Evolutionary conservation across 2,113 vertebrate species (phyloP).

Genomic region (Solea solea): DNA sequence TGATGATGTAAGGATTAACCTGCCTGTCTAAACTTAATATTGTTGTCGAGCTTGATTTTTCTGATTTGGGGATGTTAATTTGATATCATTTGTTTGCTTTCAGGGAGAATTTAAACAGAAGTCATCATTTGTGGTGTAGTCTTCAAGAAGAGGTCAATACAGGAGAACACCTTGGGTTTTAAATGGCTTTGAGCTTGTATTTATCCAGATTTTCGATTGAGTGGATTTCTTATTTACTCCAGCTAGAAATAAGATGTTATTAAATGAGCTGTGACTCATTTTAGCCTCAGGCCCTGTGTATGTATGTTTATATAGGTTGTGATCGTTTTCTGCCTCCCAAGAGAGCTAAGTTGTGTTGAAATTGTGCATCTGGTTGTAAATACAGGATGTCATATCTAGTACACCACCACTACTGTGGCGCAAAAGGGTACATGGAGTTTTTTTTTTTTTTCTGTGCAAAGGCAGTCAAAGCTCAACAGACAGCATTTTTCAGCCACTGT

Average conservation of each 20-base stretch:
- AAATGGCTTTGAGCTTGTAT: neutral
- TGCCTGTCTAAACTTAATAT: neutral
- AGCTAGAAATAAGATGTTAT: neutral
- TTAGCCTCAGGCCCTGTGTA: neutral
- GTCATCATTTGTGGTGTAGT: conserved; percentile 84
- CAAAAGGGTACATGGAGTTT: too few relatives aligned
- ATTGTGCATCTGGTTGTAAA: conserved; percentile 2
- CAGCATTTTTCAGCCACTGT: too few relatives aligned
- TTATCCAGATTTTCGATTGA: neutral
- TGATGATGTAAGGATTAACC: conserved; percentile 72
- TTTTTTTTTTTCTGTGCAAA: neutral
- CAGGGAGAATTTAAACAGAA: conserved; percentile 83
- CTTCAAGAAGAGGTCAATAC: neutral
- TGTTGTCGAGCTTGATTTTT: neutral
- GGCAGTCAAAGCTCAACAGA: neutral
- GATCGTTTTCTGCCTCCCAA: neutral
- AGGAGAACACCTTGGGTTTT: neutral
- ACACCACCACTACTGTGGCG: too few relatives aligned
- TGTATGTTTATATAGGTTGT: neutral
- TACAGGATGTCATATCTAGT: neutral
- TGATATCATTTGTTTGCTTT: conserved; percentile 26
- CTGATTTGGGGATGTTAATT: conserved; percentile 8
- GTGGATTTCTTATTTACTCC: neutral
- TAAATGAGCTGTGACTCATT: neutral
- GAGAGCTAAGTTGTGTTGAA: neutral